These are phyloP conservation scores for Pomatorhinus ruficollis DNA, from an alignment of 2,113 vertebrate genomes.

Conservation along the genomic window DNA sequence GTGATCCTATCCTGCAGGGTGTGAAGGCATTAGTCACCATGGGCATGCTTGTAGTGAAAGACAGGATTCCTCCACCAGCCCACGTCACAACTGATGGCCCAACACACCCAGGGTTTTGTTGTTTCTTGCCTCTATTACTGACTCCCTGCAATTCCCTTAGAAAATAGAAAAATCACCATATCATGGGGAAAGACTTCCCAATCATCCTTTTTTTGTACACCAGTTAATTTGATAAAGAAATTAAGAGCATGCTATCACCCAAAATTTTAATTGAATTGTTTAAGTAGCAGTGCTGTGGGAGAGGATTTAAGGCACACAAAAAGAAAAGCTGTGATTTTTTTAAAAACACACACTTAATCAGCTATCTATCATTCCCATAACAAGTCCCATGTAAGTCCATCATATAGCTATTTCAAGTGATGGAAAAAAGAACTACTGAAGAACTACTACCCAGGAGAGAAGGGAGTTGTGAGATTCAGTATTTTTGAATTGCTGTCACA, in stretches of 20 bases:
- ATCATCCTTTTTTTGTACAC: not conserved
- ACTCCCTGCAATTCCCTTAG: not conserved
- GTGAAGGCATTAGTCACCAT: not conserved
- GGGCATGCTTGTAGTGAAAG: not conserved
- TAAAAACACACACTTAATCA: not conserved
- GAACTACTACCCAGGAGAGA: not conserved
- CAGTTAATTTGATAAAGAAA: slow-evolving; percentile 4
- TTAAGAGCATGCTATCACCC: not conserved
- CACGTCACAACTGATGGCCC: not conserved
- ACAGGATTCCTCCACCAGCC: not conserved
- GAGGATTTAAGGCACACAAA: not conserved
- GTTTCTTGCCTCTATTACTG: not conserved
- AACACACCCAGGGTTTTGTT: not conserved
- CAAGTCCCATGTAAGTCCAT: not conserved
- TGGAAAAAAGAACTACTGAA: slow-evolving; percentile 29
- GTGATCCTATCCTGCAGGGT: not conserved
- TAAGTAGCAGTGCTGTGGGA: not conserved
- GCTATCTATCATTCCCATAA: not conserved
- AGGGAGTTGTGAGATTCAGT: not conserved
- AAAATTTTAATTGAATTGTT: slow-evolving; percentile 31
- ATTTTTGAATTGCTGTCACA: slow-evolving; percentile 23
- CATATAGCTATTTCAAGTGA: not conserved
- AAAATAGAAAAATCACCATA: not conserved
- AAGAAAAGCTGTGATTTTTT: not conserved
- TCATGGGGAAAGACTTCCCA: not conserved